Evolutionary conservation across 1,140 invertebrate genomes (phyloP).

Genomic region (Aphidius ervi): DNA sequence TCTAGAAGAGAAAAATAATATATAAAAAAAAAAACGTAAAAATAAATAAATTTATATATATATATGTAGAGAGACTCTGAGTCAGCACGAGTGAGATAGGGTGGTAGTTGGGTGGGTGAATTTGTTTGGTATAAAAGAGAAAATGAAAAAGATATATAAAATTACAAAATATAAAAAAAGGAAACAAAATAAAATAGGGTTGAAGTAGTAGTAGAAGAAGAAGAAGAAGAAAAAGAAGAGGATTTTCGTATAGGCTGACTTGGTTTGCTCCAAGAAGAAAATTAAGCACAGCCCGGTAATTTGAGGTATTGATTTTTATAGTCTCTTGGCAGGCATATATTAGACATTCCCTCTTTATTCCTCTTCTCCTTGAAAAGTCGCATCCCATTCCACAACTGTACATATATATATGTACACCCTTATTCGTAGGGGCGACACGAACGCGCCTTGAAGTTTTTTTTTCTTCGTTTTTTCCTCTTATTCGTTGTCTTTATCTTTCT

Average conservation of each 20-base stretch:
- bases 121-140: no score
- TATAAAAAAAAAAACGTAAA: no score
- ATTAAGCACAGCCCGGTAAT: constrained; percentile 55
- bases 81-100: no score
- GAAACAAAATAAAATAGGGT: background rate
- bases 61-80: no score
- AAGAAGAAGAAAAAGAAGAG: constrained; percentile 2
- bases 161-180: constrained; percentile 21
- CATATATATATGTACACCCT: constrained; percentile 23
- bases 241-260: constrained; percentile 20
- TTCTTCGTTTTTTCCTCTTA: constrained; percentile 5
- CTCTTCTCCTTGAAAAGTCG: constrained; percentile 21
- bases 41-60: no score
- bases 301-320: constrained; percentile 57
- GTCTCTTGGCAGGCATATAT: constrained; percentile 53
- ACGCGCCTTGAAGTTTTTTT: constrained; percentile 15
- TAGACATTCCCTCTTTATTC: constrained; percentile 36
- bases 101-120: no score
- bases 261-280: constrained; percentile 47
- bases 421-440: constrained; percentile 26
- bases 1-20: no score
- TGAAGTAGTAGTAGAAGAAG: constrained; percentile 4
- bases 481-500: constrained; percentile 23
- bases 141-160: no score
- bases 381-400: constrained; percentile 8